Conservation (phyloP, 2,113 vertebrate genomes). For the Plecotus auritus region DNA sequence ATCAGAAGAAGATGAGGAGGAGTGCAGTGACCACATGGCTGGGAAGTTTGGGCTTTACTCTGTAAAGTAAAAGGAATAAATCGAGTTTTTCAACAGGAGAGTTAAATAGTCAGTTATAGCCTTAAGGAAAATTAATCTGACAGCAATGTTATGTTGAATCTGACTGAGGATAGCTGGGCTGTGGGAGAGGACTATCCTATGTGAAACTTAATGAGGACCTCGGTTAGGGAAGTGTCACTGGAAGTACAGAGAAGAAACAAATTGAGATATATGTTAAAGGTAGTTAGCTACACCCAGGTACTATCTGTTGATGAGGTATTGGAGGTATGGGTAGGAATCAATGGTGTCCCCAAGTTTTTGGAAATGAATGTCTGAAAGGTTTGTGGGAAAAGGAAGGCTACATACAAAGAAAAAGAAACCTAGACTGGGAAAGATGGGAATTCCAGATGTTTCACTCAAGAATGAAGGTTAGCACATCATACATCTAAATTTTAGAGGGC, state of each 20-base stretch:
- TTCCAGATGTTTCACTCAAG: neutral
- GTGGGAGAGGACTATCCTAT: no score
- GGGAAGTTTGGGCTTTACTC: neutral
- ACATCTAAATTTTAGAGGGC: neutral
- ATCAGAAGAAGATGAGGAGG: neutral
- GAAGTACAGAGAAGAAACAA: neutral
- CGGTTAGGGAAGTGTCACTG: neutral
- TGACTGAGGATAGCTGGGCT: neutral
- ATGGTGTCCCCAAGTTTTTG: neutral
- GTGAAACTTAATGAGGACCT: neutral
- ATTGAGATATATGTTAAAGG: neutral
- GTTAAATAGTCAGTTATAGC: neutral
- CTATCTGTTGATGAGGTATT: neutral
- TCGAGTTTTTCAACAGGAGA: neutral
- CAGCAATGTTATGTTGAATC: neutral
- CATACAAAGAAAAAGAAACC: neutral
- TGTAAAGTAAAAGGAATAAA: neutral
- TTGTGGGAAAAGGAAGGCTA: neutral
- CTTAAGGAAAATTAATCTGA: neutral
- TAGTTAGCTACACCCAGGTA: neutral
- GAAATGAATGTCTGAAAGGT: neutral
- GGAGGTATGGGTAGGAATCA: neutral
- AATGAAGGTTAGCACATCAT: neutral
- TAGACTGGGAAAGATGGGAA: neutral
- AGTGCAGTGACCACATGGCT: fast-evolving